Evolutionary conservation across 2,797 vertebrate species (phyloP), one percentile per base, ranked within the genome.

Genomic region (Semaprochilodus insignis): DNA sequence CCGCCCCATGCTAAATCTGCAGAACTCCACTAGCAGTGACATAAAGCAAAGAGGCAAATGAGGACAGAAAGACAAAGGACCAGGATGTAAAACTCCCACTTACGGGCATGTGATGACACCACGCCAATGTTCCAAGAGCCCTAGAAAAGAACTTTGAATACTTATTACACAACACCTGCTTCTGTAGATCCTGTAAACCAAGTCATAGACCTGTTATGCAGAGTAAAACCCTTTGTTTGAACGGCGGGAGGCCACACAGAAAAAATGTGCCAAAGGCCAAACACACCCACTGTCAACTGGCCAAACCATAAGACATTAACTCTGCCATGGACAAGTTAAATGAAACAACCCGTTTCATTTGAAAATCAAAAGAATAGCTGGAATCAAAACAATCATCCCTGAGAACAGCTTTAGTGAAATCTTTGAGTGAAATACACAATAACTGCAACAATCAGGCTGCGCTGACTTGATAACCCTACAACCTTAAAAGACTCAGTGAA

Each of bases 1-100:
- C 66, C 40, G 1, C 15, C 23, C 5, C 10, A 27, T 8, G 10
- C 60, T 14, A 2, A 2, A 8, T 13, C 57, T 60, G 59, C 2
- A 4, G 62, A 63, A 27, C 59, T 25, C n/a, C 11, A 25, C 11
- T 4, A 3, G 3, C 59, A 14, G 11, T 3, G 3, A 25, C n/a
- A 62, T 6, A 10, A 23, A 13, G 25, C n/a, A 6, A 34, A 31
- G 23, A 60, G 11, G 21, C 54, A 23, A 70, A 71, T 0, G 10
- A 59, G 54, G 69, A 72, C 23, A 51, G 3, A 2, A 57, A 73
- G 19, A 63, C 48, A n/a, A 13, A 6, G 63, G 60, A 59, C 17
- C 72, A 76, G 80, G 80, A 81, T 59, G 62, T 67, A 21, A 67
- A 67, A 21, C 31, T 44, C 23, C 60, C n/a, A 0, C 3, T n/a